Percentiles rank a stretch among this genome's conserved stretches.
phyloP scores from a whole-genome alignment of 1,140 invertebrate genomes.

The Platorchestia sp. region DNA sequence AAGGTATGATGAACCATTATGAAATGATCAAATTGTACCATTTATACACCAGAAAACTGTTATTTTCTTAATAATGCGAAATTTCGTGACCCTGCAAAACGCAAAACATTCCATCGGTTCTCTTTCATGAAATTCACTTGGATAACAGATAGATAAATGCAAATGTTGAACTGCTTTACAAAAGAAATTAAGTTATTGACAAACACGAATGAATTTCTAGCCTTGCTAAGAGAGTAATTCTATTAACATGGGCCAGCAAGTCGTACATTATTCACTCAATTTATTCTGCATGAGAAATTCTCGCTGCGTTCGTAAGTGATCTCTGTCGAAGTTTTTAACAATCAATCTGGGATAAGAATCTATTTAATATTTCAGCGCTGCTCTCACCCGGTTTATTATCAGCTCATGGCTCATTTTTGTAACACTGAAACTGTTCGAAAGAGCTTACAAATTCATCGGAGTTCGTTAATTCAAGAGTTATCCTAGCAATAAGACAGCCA shows the following conservation, averaged over 20 bases:
- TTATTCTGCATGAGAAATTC: not conserved
- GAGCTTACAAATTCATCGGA: not conserved
- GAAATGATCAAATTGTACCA: too few species aligned
- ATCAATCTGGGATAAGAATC: slow-evolving; percentile 36
- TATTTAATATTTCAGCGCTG: not conserved
- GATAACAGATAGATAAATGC: too few species aligned
- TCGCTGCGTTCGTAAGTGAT: not conserved
- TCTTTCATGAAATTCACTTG: too few species aligned
- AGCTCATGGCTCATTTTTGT: not conserved
- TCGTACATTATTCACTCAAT: not conserved
- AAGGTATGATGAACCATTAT: too few species aligned
- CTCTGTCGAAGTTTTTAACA: not conserved
- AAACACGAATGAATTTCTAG: not conserved
- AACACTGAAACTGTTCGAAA: not conserved
- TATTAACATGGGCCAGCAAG: not conserved
- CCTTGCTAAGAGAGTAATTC: not conserved
- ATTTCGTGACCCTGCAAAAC: too few species aligned
- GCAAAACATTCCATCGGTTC: too few species aligned
- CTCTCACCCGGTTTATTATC: not conserved
- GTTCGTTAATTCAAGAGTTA: slow-evolving; percentile 52
- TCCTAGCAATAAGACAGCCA: slow-evolving; percentile 47
- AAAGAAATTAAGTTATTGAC: too few species aligned
- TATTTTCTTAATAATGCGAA: too few species aligned
- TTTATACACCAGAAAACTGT: too few species aligned
- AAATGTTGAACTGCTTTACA: too few species aligned